phyloP scores from a whole-genome alignment of 2,113 vertebrate genomes.

The Tychaedon coryphoeus region DNA sequence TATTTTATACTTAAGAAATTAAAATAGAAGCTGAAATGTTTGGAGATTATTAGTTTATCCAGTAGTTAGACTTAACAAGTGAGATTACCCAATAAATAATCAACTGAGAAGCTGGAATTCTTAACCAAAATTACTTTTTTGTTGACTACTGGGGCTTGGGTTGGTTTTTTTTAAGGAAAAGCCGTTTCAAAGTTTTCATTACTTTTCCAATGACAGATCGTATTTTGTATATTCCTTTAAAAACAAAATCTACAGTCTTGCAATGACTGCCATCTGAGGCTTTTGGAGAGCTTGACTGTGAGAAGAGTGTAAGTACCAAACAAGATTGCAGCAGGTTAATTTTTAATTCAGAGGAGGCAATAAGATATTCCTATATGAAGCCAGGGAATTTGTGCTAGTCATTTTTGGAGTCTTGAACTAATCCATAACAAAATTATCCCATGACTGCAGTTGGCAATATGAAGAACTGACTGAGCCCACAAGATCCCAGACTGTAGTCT shows the following conservation, averaged over 20 bases:
- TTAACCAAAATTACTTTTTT: neutral
- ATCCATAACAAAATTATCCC: neutral
- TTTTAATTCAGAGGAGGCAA: neutral
- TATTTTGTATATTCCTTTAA: neutral
- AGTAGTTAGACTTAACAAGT: neutral
- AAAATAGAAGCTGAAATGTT: conserved; percentile 42
- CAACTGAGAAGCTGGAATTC: neutral
- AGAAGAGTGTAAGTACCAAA: neutral
- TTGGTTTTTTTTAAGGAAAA: neutral
- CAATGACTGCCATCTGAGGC: neutral
- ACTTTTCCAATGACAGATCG: neutral
- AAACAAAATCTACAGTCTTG: neutral
- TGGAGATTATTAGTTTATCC: neutral
- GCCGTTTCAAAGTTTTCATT: neutral
- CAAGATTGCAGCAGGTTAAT: neutral
- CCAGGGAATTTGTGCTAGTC: neutral
- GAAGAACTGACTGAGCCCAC: neutral
- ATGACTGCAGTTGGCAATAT: neutral
- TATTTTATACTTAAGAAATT: neutral
- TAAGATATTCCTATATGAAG: neutral
- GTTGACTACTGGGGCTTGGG: neutral
- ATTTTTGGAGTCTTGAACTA: neutral
- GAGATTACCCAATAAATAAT: neutral
- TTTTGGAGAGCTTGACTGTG: neutral
- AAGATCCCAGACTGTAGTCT: neutral